Conservation (phyloP, 2,888 invertebrate species). For the Latrodectus hesperus region DNA sequence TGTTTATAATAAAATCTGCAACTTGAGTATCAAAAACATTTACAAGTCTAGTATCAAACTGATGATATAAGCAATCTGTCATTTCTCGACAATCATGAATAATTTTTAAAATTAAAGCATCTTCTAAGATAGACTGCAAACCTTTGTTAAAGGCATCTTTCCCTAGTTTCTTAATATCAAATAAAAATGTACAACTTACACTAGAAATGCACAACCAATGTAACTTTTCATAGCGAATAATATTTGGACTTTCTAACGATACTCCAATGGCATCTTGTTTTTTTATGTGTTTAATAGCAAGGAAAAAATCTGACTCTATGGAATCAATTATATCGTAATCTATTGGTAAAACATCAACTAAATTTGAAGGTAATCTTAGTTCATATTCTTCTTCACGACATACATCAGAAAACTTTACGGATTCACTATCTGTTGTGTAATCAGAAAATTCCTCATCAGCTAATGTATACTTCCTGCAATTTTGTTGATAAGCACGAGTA, state of each 20-base stretch:
- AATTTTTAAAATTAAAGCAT: conserved; percentile 78
- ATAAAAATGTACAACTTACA: conserved; percentile 73
- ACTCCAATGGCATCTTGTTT: conserved; percentile 72
- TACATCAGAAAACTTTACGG: neutral
- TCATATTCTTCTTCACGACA: neutral
- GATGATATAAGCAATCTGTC: conserved; percentile 80
- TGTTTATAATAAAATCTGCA: conserved; percentile 22
- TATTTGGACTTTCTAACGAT: conserved; percentile 73
- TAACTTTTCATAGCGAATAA: conserved; percentile 74
- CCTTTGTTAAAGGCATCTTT: conserved; percentile 74
- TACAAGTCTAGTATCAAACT: conserved; percentile 78
- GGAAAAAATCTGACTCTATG: neutral
- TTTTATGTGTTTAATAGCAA: conserved; percentile 9
- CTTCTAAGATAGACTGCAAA: conserved; percentile 76
- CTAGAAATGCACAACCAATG: conserved; percentile 74
- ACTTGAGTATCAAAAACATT: conserved; percentile 82
- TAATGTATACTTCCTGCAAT: neutral
- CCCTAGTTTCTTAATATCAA: conserved; percentile 74
- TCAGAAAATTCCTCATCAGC: neutral
- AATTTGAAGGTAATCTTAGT: neutral
- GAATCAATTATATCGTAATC: neutral
- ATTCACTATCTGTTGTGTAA: neutral
- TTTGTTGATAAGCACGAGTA: neutral
- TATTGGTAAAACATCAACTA: neutral
- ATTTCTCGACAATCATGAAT: conserved; percentile 79